Base-by-base conservation (phyloP, 2,797 vertebrate species). In the Rhyacichthys aspro region DNA sequence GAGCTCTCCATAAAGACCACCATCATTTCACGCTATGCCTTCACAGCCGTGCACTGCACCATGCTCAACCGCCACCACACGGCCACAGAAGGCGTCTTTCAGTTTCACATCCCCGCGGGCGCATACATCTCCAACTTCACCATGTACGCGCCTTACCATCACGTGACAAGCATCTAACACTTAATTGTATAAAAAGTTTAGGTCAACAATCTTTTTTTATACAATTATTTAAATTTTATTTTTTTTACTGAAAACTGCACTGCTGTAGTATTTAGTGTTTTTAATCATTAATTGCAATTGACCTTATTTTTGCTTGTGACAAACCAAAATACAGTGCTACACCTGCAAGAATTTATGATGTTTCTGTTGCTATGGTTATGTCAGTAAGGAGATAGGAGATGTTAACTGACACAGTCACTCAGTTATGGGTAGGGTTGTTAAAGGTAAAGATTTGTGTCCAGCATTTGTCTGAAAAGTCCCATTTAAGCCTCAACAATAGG, bases 41-140 rank as follows among this genome's bases (percentile, higher is more conserved):
- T 98, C 88, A 98, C 96, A 1, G 93, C 94, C 0, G 94, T 98
- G 64, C 91, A 93, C 46, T 98, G 96, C 85, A 93, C 85, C 28
- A 91, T 99, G 95, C 78, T 96, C 59, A 99, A 98, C 89, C 91
- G 95, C 0, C 94, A 91, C 62, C 90, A 92, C 0, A 90, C 94
- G 46, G 94, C 95, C 4, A 84, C 93, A 0, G 91, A 96, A 7
- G 91, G 78, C 0, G 81, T 94, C 44, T 99, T 99, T 83, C 95
- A 93, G 82, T 93, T 98, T 77, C 93, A 93, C 79, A 88, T 98
- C 55, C 96, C 97, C n/a, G 86, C 89, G 0, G 82, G 89, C 0
- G 96, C 96, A 9, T 98, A 93, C 74, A 80, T 98, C 76, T 96
- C 97, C 79, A 98, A 98, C 91, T 98, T 99, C 84, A 98, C 96